Conservation (phyloP, 1,140 invertebrate species). For the Diploscapter pachys region DNA sequence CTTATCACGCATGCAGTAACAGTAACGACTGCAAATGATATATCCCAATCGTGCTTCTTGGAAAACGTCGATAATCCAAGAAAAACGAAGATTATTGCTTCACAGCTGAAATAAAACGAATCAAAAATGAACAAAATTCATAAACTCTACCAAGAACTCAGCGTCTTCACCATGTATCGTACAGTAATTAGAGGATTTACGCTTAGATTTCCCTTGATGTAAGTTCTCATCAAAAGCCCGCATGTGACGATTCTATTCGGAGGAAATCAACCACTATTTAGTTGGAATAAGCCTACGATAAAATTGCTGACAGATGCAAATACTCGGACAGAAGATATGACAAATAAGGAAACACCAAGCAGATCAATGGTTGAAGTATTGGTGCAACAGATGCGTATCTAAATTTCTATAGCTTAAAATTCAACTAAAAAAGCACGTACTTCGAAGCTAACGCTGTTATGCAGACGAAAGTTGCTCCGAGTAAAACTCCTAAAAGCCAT, state of each 20-base stretch:
- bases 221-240: background rate
- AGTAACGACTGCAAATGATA: background rate
- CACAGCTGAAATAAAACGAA: background rate
- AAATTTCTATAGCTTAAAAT: slow-evolving; percentile 1
- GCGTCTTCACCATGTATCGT: background rate
- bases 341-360: slow-evolving; percentile 21
- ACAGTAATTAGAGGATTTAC: background rate
- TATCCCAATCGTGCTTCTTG: background rate
- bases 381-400: background rate
- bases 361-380: background rate
- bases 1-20: background rate
- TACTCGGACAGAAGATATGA: slow-evolving; percentile 13
- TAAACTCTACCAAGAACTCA: background rate
- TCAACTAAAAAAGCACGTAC: background rate
- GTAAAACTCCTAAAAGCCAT: slow-evolving; percentile 8
- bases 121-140: background rate
- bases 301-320: slow-evolving; percentile 24
- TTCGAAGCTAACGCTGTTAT: background rate
- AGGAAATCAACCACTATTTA: background rate
- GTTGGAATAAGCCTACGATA: background rate
- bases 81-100: background rate
- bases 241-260: slow-evolving; percentile 1
- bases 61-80: slow-evolving; percentile 6
- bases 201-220: background rate
- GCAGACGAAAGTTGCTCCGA: slow-evolving; percentile 11